phyloP scores from a whole-genome alignment of 1,140 invertebrate genomes.

The Pinna nobilis region DNA sequence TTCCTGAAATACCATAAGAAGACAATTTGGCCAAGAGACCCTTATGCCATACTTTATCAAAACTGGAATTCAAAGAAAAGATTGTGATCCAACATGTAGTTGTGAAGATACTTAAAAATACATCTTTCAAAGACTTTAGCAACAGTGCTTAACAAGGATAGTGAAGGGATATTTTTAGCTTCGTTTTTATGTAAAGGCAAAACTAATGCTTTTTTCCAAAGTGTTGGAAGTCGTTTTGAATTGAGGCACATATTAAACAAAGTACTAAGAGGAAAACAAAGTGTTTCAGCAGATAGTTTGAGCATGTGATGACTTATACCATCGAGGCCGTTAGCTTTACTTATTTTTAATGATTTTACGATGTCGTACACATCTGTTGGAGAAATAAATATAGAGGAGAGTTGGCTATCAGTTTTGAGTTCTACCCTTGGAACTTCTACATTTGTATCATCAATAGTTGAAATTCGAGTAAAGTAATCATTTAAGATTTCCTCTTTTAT shows the following conservation, averaged over 20 bases:
- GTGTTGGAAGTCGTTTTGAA: background rate
- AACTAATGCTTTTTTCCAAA: background rate
- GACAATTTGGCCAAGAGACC: background rate
- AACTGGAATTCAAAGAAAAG: background rate
- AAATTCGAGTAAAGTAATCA: background rate
- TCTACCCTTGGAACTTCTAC: background rate
- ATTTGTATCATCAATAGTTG: background rate
- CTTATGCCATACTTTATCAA: background rate
- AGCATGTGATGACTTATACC: background rate
- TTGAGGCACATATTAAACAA: background rate
- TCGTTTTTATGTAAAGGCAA: background rate
- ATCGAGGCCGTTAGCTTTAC: background rate
- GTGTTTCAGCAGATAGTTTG: background rate
- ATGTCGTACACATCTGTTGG: background rate
- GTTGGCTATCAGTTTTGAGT: too few species aligned
- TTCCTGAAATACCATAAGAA: background rate
- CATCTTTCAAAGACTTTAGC: too few species aligned
- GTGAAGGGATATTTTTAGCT: background rate
- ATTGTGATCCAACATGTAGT: background rate
- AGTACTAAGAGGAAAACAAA: background rate
- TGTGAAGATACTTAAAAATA: constrained; percentile 1
- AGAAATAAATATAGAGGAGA: background rate
- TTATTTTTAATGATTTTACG: background rate
- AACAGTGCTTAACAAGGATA: background rate
- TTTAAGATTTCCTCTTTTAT: background rate